phyloP scores from a whole-genome alignment of 2,113 vertebrate species.

The Merops nubicus region DNA sequence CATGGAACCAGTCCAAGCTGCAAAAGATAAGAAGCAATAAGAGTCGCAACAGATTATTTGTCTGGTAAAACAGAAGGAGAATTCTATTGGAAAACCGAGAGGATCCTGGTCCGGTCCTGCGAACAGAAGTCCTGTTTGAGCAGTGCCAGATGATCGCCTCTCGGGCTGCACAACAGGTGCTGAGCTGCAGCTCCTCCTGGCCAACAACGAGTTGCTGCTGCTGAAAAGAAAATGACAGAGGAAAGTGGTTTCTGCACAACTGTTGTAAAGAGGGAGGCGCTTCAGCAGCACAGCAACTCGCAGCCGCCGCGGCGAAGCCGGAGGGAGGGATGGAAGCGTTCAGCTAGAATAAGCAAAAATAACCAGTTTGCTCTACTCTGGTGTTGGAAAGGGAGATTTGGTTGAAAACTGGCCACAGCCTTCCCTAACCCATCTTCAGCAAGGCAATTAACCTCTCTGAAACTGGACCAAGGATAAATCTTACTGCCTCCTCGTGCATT shows the following conservation, averaged over 20 bases:
- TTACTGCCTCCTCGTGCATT: not conserved
- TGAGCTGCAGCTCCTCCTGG: slow-evolving; percentile 61
- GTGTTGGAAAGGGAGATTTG: not conserved
- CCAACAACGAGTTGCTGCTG: not conserved
- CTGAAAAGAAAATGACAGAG: not conserved
- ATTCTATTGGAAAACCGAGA: slow-evolving; percentile 16
- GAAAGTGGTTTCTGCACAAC: not conserved
- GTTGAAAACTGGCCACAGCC: slow-evolving; percentile 19
- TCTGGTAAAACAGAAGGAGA: slow-evolving; percentile 80
- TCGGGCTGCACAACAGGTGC: slow-evolving; percentile 66
- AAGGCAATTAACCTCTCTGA: not conserved
- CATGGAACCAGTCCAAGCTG: slow-evolving; percentile 72
- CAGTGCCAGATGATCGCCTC: slow-evolving; percentile 63
- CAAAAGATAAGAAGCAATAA: slow-evolving; percentile 75
- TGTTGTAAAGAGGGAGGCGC: not conserved
- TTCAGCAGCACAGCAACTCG: not conserved
- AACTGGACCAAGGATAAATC: not conserved
- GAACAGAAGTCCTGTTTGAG: slow-evolving; percentile 54
- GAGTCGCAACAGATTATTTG: slow-evolving; percentile 82
- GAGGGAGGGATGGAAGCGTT: not conserved
- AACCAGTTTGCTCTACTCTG: not conserved
- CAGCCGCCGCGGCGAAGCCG: not conserved
- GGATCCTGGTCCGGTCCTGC: slow-evolving; percentile 51
- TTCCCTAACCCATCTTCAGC: not conserved
- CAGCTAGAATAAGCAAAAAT: not conserved